A percentile compares a stretch with the other conserved stretches of the same genome.
phyloP scores from a whole-genome alignment of 2,888 invertebrate species.

The Drosophila demipolita region DNA sequence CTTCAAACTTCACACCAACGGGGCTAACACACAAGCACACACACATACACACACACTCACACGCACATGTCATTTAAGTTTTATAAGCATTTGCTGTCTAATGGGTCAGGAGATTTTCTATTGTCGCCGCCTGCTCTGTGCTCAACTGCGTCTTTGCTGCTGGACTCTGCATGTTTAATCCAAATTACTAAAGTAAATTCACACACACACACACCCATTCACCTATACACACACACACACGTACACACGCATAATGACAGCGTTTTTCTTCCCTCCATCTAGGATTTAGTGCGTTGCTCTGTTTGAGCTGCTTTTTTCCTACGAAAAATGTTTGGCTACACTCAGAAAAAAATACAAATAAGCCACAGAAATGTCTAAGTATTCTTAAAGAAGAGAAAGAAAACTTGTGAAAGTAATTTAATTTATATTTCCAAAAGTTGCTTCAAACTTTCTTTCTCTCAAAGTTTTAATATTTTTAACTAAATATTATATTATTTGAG shows the following conservation, averaged over 20 bases:
- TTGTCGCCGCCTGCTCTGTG: constrained; percentile 61
- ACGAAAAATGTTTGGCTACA: constrained; percentile 7
- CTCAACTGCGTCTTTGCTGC: constrained; percentile 24
- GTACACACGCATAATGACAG: constrained; percentile 5
- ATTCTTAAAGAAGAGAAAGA: neutral
- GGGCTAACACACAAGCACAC: constrained; percentile 17
- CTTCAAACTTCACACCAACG: constrained; percentile 64
- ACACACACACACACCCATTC: constrained; percentile 20
- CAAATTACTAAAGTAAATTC: constrained; percentile 75
- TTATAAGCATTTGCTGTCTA: constrained; percentile 65
- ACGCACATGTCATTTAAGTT: constrained; percentile 54
- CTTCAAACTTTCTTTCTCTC: neutral
- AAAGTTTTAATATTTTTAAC: neutral
- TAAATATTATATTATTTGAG: neutral
- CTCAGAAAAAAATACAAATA: neutral
- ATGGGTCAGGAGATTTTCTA: constrained; percentile 80
- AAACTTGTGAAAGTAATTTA: neutral
- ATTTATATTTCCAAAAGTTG: neutral
- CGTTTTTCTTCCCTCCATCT: neutral
- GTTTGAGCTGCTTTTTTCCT: constrained; percentile 49
- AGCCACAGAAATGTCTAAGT: neutral
- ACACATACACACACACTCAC: constrained; percentile 19
- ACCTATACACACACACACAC: constrained; percentile 17
- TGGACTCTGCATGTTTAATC: constrained; percentile 75
- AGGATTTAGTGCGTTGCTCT: constrained; percentile 25